A percentile compares a stretch with the other conserved stretches of the same genome.
These are phyloP conservation scores for Drosophila imparisetae DNA, from an alignment of 2,888 invertebrate species.

Conservation along the genomic window DNA sequence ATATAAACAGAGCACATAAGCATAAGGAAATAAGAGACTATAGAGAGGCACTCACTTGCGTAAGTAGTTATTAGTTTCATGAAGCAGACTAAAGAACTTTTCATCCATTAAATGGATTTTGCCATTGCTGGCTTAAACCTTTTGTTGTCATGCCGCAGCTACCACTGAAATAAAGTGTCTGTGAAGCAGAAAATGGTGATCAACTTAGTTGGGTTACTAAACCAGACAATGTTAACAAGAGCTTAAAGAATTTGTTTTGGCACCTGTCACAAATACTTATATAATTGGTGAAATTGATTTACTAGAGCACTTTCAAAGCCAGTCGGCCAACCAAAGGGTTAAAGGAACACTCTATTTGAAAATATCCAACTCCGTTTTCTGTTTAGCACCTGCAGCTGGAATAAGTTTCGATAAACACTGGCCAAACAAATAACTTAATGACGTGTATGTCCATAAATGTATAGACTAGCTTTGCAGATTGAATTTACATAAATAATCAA, in stretches of 20 bases:
- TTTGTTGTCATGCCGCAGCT: slow-evolving; percentile 4
- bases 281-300: slow-evolving; percentile 38
- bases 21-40: slow-evolving; percentile 27
- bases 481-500: slow-evolving; percentile 4
- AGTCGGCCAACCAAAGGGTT: neutral
- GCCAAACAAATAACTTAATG: slow-evolving; percentile 9
- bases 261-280: slow-evolving; percentile 66
- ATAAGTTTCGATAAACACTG: neutral
- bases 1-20: slow-evolving; percentile 12
- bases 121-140: neutral
- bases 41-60: slow-evolving; percentile 22
- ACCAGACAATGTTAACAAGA: slow-evolving; percentile 3
- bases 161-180: slow-evolving; percentile 8
- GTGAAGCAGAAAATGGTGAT: slow-evolving; percentile 18
- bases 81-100: slow-evolving; percentile 1
- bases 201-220: slow-evolving; percentile 7
- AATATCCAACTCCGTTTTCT: neutral
- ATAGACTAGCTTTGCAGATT: neutral
- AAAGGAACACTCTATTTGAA: neutral
- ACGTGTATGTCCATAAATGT: neutral
- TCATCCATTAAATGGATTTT: slow-evolving; percentile 13
- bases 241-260: slow-evolving; percentile 38
- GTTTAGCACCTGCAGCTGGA: neutral
- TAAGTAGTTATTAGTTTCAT: slow-evolving; percentile 24
- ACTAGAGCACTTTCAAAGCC: slow-evolving; percentile 9